A percentile compares a stretch with the other conserved stretches of the same genome.
Conservation (phyloP, 1,140 invertebrate genomes). For the Adoxophyes honmai region DNA sequence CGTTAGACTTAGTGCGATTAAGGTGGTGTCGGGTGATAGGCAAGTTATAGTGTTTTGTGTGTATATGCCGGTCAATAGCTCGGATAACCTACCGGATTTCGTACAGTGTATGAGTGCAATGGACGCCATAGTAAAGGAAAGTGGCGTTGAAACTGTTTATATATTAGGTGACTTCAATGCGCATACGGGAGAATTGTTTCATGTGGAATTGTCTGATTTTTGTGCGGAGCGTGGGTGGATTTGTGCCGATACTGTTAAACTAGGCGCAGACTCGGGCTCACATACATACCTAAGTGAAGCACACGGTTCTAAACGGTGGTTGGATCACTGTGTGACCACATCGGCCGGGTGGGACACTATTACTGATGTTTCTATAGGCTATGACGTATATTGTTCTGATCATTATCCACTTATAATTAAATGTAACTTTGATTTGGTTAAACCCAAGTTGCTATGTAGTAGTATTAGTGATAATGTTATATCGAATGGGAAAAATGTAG, state of each 20-base stretch:
- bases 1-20: background rate
- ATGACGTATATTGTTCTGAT: slow-evolving; percentile 4
- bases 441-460: background rate
- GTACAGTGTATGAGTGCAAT: background rate
- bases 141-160: background rate
- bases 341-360: slow-evolving; percentile 9
- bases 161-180: too few species aligned
- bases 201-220: background rate
- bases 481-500: background rate
- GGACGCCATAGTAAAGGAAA: background rate
- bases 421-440: slow-evolving; percentile 7
- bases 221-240: background rate
- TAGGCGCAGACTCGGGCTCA: slow-evolving; percentile 1
- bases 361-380: background rate
- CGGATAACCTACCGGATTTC: background rate
- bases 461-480: background rate
- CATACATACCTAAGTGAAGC: slow-evolving; percentile 10
- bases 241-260: slow-evolving; percentile 7
- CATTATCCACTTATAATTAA: slow-evolving; percentile 4
- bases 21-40: background rate
- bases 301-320: slow-evolving; percentile 11
- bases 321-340: slow-evolving; percentile 15
- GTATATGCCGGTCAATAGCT: background rate
- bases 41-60: background rate
- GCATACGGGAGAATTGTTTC: too few species aligned